Conservation (phyloP, 2,888 invertebrate species). For the Magallana nippona region DNA sequence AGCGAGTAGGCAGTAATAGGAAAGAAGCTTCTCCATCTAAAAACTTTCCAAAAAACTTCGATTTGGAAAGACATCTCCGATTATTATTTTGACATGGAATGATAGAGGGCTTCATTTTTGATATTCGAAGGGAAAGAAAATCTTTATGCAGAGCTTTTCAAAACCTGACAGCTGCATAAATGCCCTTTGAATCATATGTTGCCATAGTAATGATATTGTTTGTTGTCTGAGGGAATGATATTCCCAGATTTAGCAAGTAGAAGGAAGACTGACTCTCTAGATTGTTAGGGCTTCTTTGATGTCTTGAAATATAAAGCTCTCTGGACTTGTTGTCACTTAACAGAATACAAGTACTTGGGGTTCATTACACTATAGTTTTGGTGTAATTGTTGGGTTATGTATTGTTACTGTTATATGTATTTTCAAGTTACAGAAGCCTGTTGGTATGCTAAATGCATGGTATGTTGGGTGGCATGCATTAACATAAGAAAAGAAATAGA, state of each 20-base stretch:
- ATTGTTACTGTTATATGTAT: too few species aligned
- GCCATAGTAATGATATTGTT: slow-evolving; percentile 5
- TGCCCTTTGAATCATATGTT: slow-evolving; percentile 31
- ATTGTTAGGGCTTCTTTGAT: not conserved
- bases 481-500: too few species aligned
- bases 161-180: slow-evolving; percentile 32
- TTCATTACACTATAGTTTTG: too few species aligned
- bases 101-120: slow-evolving; percentile 24
- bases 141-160: slow-evolving; percentile 13
- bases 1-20: not conserved
- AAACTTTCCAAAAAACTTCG: not conserved
- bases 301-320: not conserved
- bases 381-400: too few species aligned
- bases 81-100: slow-evolving; percentile 19
- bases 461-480: too few species aligned
- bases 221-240: not conserved
- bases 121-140: not conserved
- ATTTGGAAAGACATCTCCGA: not conserved
- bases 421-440: too few species aligned
- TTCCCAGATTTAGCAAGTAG: slow-evolving; percentile 6
- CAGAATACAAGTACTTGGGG: too few species aligned
- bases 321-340: too few species aligned
- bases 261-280: not conserved
- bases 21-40: not conserved
- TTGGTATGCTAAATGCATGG: too few species aligned